A percentile compares a stretch with the other conserved stretches of the same genome.
Evolutionary conservation across 2,888 invertebrate genomes (phyloP).

Genomic region (Keiferia lycopersicella): DNA sequence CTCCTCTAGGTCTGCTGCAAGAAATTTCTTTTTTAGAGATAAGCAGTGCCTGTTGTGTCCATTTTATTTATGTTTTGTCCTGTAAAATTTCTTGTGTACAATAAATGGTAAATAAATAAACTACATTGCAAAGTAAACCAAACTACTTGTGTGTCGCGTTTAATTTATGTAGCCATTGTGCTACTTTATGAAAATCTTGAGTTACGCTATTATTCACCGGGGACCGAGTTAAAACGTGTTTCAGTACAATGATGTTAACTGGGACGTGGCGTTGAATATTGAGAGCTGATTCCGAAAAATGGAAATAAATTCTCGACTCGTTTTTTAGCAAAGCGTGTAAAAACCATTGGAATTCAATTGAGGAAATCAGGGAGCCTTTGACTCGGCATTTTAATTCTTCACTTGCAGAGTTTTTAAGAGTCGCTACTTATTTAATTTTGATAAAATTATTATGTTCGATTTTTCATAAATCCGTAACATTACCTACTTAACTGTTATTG

Average conservation of each 20-base stretch:
- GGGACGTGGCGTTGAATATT: conserved; percentile 28
- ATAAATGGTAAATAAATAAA: too few relatives aligned
- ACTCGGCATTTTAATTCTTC: conserved; percentile 9
- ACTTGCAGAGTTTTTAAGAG: not conserved
- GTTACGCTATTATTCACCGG: not conserved
- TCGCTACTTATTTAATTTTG: not conserved
- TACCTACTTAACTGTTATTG: not conserved
- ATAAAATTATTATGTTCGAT: not conserved
- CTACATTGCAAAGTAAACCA: too few relatives aligned
- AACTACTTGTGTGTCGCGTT: too few relatives aligned
- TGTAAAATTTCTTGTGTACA: too few relatives aligned
- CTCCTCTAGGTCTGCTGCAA: too few relatives aligned
- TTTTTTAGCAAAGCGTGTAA: not conserved
- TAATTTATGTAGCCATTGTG: too few relatives aligned
- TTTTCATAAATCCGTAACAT: not conserved
- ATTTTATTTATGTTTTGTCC: too few relatives aligned
- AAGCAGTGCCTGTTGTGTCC: too few relatives aligned
- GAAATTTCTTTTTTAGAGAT: too few relatives aligned
- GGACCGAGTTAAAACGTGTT: conserved; percentile 26
- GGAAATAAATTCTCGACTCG: not conserved
- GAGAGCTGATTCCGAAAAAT: conserved; percentile 24
- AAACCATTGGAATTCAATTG: conserved; percentile 10
- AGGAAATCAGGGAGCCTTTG: conserved; percentile 13
- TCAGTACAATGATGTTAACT: conserved; percentile 30
- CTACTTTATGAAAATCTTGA: not conserved